A percentile compares a stretch with the other conserved stretches of the same genome.
Conservation (phyloP, 2,888 invertebrate species). For the Archaeoteleia sp. region DNA sequence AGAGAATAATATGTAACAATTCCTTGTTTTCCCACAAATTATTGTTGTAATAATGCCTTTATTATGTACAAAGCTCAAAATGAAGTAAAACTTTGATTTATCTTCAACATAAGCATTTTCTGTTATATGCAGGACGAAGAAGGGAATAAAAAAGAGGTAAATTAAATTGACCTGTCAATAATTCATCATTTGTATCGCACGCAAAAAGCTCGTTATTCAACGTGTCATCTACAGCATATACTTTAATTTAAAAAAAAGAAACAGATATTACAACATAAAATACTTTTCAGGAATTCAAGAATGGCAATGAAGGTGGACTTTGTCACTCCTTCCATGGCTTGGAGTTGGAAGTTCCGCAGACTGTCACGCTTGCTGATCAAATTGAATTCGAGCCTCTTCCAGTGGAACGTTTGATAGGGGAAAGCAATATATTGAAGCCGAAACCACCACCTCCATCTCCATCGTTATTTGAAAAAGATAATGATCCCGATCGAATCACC, state of each 20-base stretch:
- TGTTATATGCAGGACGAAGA: slow-evolving; percentile 68
- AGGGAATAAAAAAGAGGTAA: slow-evolving; percentile 68
- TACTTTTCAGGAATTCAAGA: slow-evolving; percentile 71
- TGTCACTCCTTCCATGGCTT: slow-evolving; percentile 64
- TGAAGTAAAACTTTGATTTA: slow-evolving; percentile 2
- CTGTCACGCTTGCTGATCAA: slow-evolving; percentile 59
- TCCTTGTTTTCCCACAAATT: too few species aligned
- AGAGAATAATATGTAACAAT: too few species aligned
- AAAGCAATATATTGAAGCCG: slow-evolving; percentile 51
- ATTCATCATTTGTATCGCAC: too few species aligned
- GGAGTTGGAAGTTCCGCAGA: slow-evolving; percentile 67
- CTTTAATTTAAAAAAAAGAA: too few species aligned
- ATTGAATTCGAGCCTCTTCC: slow-evolving; percentile 70
- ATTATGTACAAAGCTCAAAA: too few species aligned
- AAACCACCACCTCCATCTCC: slow-evolving; percentile 66
- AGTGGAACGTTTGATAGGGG: slow-evolving; percentile 63
- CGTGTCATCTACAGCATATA: too few species aligned
- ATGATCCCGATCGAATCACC: slow-evolving; percentile 56
- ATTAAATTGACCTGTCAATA: slow-evolving; percentile 22
- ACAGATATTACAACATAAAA: too few species aligned
- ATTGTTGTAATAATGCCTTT: slow-evolving; percentile 1
- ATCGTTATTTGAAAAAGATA: slow-evolving; percentile 60
- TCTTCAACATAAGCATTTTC: slow-evolving; percentile 36
- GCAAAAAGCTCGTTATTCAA: too few species aligned
- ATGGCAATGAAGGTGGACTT: slow-evolving; percentile 65